phyloP scores from a whole-genome alignment of 2,113 vertebrate genomes.

The Anguilla rostrata region DNA sequence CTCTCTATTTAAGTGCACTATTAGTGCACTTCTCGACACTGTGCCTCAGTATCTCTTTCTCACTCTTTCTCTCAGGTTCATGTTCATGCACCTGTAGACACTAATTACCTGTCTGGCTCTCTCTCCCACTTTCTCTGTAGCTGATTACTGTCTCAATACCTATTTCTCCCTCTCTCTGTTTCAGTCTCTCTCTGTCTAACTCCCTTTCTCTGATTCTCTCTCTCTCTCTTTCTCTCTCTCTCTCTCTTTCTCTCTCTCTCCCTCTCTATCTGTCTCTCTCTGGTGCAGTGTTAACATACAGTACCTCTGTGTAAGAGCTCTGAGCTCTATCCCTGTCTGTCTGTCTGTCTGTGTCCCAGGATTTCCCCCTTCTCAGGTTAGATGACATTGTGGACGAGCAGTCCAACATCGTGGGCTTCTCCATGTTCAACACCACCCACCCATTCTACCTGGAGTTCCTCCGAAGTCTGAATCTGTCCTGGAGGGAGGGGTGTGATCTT shows the following conservation, averaged over 20 bases:
- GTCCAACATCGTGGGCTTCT: conserved; percentile 88
- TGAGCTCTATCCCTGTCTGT: not conserved
- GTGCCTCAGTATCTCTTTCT: not conserved
- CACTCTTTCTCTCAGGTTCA: too few species aligned
- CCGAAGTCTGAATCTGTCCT: conserved; percentile 90
- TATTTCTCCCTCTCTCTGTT: not conserved
- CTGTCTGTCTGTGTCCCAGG: conserved; percentile 57
- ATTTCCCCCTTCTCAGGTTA: conserved; percentile 84
- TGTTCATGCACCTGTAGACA: not conserved
- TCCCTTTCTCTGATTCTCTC: not conserved
- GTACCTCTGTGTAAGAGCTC: not conserved
- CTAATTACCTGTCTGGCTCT: too few species aligned
- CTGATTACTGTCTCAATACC: not conserved
- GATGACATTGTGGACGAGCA: conserved; percentile 89
- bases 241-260: not conserved
- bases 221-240: not conserved
- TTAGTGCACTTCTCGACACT: not conserved
- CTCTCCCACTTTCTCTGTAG: too few species aligned
- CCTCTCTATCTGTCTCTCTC: too few species aligned
- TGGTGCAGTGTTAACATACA: not conserved
- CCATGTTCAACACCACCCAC: conserved; percentile 90
- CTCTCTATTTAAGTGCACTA: not conserved
- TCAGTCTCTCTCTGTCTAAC: not conserved
- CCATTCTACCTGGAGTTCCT: conserved; percentile 91
- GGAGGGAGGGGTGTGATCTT: conserved; percentile 84